Evolutionary conservation across 2,888 invertebrate genomes (phyloP), one percentile per base, ranked within the genome.

Genomic region (Eupithecia dodoneata): DNA sequence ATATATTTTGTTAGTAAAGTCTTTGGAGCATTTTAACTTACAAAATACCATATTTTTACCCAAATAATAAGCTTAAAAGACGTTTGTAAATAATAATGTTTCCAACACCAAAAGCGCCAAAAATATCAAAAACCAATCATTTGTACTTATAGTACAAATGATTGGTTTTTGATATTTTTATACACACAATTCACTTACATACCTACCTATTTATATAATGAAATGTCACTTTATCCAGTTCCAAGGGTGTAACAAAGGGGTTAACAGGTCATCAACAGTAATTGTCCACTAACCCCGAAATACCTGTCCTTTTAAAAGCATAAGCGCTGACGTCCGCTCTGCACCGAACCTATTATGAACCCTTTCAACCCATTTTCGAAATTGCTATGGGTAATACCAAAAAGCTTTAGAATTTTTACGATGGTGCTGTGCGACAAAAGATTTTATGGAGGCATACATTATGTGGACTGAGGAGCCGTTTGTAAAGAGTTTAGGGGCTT

Each of bases 391-490:
- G 65, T 66, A 55, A 65, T 69, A 73, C 72, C 49, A 69, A 71
- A 71, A 71, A 65, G 72, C 75, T 79, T 79, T 79, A 65, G 70
- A 67, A 55, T 72, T 76, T 87, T 88, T 86, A 88, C 85, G 88
- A 85, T 80, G 71, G 81, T 79, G 79, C 81, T 83, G 83, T 83
- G 82, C 81, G 84, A 86, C 86, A 86, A 88, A 87, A 87, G 85
- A 87, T 84, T 89, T 88, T 88, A 89, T 80, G 83, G 80, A 77
- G 77, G 83, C 83, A 87, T 88, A 88, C 85, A 87, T 88, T 88
- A 87, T 80, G 83, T 76, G 77, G 77, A 85, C 86, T 85, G 81
- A 79, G 76, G 55, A 49, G 18, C 67, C 63, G 65, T 77, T 75
- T 77, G 74, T 77, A 69, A 72, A 77, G 66, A 70, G 73, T 63